Evolutionary conservation across 2,113 vertebrate species (phyloP), one percentile per base, ranked within the genome.

Genomic region (Corythaeola cristata): DNA sequence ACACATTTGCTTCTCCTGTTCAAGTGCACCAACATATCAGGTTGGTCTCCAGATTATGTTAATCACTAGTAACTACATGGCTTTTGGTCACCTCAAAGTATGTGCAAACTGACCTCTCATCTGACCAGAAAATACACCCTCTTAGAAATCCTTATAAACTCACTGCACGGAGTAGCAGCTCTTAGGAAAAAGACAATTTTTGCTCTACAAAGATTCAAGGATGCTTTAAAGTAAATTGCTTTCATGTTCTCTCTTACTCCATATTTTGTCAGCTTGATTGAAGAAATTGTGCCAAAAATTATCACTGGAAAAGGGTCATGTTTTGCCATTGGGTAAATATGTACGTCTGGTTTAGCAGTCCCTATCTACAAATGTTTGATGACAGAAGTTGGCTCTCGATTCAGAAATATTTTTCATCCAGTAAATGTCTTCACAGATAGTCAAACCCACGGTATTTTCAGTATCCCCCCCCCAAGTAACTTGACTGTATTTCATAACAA

Each of bases 231-330:
- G 75, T 12, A 28, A 32, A 41, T 64, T 66, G 18, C 78, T 95
- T 93, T 90, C 59, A 68, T 77, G 47, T 84, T 77, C 63, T 80
- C 50, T 91, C 68, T n/a, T 58, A 15, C 50, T 66, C 50, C 0
- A 0, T 47, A 5, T 85, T 88, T 71, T 86, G 49, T 84, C 88
- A 80, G 28, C 64, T 88, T 24, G 37, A n/a, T 2, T 44, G 92
- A 50, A 86, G 92, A 55, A 85, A 50, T 45, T 4, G 26, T 94
- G 96, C 93, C 95, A 90, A 52, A 77, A 96, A 60, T 45, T 71
- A 66, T 76, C 81, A 0, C 62, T 55, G 59, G 12, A 3, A 17
- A 50, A 77, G 60, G 72, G 41, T 58, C 8, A 0, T 49, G 50
- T 88, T 79, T 85, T 93, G 67, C 88, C 55, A 26, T 19, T 5